Base-by-base conservation (phyloP, 2,113 vertebrate species). In the Syngnathus floridae region DNA sequence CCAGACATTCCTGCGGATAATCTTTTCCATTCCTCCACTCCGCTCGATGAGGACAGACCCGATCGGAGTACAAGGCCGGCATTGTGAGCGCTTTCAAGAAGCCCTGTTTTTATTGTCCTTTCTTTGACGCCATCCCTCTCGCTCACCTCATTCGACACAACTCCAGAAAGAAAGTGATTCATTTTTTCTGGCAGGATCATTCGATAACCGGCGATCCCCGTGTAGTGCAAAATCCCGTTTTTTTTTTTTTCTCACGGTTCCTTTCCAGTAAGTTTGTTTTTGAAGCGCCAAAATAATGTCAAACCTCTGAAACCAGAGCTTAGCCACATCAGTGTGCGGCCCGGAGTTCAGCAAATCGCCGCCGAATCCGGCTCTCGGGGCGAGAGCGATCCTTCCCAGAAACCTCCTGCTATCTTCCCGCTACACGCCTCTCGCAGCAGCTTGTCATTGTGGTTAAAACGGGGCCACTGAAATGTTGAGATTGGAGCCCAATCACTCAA, bases 1-100 rank as follows among this genome's bases (percentile, higher is more conserved):
- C 90, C 91, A 92, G 90, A 92, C 91, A 92, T 92, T 92, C 91
- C 90, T 91, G 87, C 26, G 88, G 90, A 91, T 92, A 92, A 92
- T 92, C 90, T 92, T 92, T 92, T 92, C 91, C 91, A 92, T 91
- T 91, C 90, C 91, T 89, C 85, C 54, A 75, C 86, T 89, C 86
- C 70, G 84, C 84, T 86, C 81, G 73, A 74, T 75, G 84, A 89
- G 85, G 87, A 91, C 83, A 87, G 87, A 87, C 82, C 84, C 73
- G 86, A 86, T 84, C 83, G 69, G 80, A 82, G 87, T 79, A 92
- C 91, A 92, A 91, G 90, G 89, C 86, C 71, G 67, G 87, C 89
- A 90, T 92, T 92, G 91, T 91, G 70, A 86, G 73, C 65, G 67
- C 78, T 60, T 86, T 87, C 61, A 79, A 79, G 86, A 82, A 84